phyloP scores from a whole-genome alignment of 2,888 invertebrate species.

The Dryomyza anilis region DNA sequence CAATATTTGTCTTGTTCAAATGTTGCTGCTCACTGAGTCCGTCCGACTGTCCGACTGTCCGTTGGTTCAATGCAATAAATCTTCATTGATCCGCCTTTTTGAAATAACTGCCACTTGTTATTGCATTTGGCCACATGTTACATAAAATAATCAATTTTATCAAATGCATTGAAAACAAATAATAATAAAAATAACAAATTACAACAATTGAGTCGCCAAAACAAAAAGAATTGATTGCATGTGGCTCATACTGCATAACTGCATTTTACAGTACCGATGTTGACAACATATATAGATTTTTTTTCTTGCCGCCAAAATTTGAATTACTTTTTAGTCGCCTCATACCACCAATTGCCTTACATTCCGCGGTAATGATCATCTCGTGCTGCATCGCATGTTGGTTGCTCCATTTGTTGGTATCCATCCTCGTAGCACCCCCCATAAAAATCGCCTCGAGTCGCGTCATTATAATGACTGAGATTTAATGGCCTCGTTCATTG shows the following conservation, averaged over 20 bases:
- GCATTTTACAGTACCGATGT: too few relatives aligned
- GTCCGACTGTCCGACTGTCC: too few relatives aligned
- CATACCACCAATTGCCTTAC: not conserved
- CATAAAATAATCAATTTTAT: not conserved
- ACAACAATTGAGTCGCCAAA: not conserved
- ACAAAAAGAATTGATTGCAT: too few relatives aligned
- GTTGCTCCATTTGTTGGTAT: conserved; percentile 5
- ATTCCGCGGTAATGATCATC: conserved; percentile 8
- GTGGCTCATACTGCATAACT: too few relatives aligned
- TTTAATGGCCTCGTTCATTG: conserved; percentile 30
- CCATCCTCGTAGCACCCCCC: not conserved
- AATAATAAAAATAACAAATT: not conserved
- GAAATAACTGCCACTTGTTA: conserved; percentile 21
- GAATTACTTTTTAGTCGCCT: not conserved
- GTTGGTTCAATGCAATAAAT: conserved; percentile 24
- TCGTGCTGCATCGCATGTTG: conserved; percentile 18
- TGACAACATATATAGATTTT: too few relatives aligned
- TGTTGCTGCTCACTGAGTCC: too few relatives aligned
- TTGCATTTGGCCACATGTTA: not conserved
- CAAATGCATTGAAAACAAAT: too few relatives aligned
- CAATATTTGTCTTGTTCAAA: too few relatives aligned
- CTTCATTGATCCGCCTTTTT: conserved; percentile 21
- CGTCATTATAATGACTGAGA: conserved; percentile 28
- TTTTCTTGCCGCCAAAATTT: not conserved
- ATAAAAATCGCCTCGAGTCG: not conserved